These are phyloP conservation scores for Tachina lurida DNA, from an alignment of 2,888 invertebrate genomes.

Conservation along the genomic window DNA sequence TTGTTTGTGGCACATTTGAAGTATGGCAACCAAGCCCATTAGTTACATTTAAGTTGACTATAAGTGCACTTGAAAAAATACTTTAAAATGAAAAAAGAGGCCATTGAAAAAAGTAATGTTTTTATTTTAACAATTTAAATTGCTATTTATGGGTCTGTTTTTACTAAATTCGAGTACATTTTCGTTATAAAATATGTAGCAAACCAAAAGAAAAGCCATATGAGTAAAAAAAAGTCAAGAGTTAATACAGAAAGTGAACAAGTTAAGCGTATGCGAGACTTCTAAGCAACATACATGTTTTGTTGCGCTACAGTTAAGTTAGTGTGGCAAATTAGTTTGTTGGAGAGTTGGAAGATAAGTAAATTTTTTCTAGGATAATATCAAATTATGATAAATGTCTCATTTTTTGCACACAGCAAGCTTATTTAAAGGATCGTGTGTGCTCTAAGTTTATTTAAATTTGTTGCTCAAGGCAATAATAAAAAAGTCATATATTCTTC, in stretches of 20 bases:
- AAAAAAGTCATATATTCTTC: not conserved
- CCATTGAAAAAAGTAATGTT: conserved; percentile 7
- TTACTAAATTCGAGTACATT: conserved; percentile 19
- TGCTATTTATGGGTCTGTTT: conserved; percentile 53
- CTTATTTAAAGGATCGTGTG: too few species aligned
- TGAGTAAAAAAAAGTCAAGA: conserved; percentile 46
- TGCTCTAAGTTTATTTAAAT: too few species aligned
- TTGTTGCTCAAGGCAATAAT: not conserved
- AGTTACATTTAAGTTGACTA: conserved; percentile 36
- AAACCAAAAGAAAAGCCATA: conserved; percentile 25
- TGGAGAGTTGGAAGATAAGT: not conserved
- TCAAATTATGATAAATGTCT: too few species aligned
- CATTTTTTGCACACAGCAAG: not conserved
- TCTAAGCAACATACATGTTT: conserved; percentile 25
- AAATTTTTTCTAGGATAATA: too few species aligned
- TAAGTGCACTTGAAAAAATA: conserved; percentile 61
- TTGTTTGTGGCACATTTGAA: conserved; percentile 35
- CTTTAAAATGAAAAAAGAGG: conserved; percentile 21
- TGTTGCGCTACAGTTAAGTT: conserved; percentile 26
- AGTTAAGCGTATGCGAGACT: conserved; percentile 49
- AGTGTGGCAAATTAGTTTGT: not conserved
- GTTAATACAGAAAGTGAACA: conserved; percentile 55
- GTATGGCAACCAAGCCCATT: conserved; percentile 34
- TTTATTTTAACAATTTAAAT: conserved; percentile 59
- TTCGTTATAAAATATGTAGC: conserved; percentile 10